These are phyloP conservation scores for Bombus fervidus DNA, from an alignment of 1,140 invertebrate genomes.

Conservation along the genomic window DNA sequence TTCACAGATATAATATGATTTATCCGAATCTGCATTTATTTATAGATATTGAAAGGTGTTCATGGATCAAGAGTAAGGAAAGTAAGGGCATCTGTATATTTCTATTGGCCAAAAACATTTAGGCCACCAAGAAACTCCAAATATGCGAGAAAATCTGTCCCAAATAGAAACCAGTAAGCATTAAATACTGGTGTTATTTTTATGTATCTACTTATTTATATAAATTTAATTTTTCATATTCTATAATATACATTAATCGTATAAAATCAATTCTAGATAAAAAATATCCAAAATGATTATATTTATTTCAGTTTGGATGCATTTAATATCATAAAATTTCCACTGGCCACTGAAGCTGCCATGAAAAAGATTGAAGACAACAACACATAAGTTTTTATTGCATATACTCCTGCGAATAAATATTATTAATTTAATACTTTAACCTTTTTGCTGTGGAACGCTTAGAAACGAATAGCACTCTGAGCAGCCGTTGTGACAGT, in stretches of 20 bases:
- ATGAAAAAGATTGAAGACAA: constrained; percentile 99
- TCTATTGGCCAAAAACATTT: constrained; percentile 96
- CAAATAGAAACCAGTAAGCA: constrained; percentile 93
- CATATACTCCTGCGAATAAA: constrained; percentile 98
- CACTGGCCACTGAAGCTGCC: constrained; percentile 99
- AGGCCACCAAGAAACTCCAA: constrained; percentile 95
- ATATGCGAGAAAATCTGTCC: constrained; percentile 97
- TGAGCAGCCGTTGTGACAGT: too few relatives aligned
- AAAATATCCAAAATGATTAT: constrained; percentile 38
- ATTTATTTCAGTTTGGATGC: constrained; percentile 93
- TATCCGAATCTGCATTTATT: constrained; percentile 55
- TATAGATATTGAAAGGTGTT: constrained; percentile 93
- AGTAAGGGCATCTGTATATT: constrained; percentile 96
- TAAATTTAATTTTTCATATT: not conserved
- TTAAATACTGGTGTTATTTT: too few relatives aligned
- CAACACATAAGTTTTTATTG: constrained; percentile 99
- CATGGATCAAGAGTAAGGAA: constrained; percentile 91
- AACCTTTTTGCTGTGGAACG: too few relatives aligned
- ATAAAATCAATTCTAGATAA: not conserved
- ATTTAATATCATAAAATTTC: constrained; percentile 98
- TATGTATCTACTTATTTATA: not conserved
- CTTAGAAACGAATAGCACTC: too few relatives aligned
- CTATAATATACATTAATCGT: not conserved
- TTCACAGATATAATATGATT: constrained; percentile 20
- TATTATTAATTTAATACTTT: constrained; percentile 98